Evolutionary conservation across 1,140 invertebrate species (phyloP), one percentile per base, ranked within the genome.

Genomic region (Drosophila miranda): DNA sequence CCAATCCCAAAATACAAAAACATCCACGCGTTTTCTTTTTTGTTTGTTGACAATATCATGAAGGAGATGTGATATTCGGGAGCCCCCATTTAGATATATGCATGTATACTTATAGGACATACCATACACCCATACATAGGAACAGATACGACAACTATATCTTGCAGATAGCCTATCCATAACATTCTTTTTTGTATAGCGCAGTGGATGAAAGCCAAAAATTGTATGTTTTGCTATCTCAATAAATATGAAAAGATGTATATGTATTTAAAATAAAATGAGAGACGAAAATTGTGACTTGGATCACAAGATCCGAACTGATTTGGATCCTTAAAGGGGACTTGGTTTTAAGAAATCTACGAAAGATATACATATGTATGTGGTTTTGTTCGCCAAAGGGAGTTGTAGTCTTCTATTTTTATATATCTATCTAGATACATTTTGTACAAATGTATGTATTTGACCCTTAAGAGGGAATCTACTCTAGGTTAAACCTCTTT

Each of bases 21-120:
- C 34, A 57, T 59, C 19, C 53, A 69, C 2, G 26, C 19, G 43
- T 34, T 52, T 38, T 74, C n/a, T 60, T 63, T 63, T 74, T 57
- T 51, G 19, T 2, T 57, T 19, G 28, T 54, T 7, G 21, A 14
- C 42, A 45, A 74, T 62, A 53, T 50, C 52, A 45, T 43, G 14
- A 30, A 51, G 50, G 42, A 51, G 46, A 55, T 51, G 59, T 63
- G 60, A 74, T 74, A 73, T 71, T 73, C 30, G 57, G 41, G 56
- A 60, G 46, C 13, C 14, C 30, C 38, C 61, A 58, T 51, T 50
- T 43, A 26, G 23, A 45, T 45, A 53, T 70, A n/a, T 59, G 41
- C 68, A 51, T 55, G 53, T 67, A 69, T 64, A 64, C 5, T 11
- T 34, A 49, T 56, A 57, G 21, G n/a, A 46, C 34, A 68, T 44